Conservation (phyloP, 2,888 invertebrate genomes). For the Synergus laeviventris region DNA sequence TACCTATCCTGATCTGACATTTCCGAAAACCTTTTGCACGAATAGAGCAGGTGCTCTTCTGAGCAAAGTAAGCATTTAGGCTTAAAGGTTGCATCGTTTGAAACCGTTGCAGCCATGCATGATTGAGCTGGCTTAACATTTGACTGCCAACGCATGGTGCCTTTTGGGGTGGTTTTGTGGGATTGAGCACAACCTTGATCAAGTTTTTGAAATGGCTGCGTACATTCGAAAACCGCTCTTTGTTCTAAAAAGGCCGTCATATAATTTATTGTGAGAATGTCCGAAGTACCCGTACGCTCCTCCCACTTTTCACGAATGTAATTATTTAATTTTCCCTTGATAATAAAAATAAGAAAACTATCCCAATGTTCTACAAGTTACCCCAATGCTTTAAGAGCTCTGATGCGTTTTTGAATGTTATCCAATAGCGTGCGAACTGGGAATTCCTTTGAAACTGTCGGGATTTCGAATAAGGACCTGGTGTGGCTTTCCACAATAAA, state of each 20-base stretch:
- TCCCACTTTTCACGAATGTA: not conserved
- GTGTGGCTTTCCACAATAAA: too few species aligned
- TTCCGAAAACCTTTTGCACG: not conserved
- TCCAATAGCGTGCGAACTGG: slow-evolving; percentile 1
- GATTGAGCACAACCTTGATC: too few species aligned
- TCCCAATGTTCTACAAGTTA: too few species aligned
- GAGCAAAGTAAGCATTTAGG: not conserved
- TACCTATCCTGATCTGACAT: not conserved
- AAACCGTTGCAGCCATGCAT: not conserved
- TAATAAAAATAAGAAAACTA: not conserved
- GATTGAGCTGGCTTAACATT: not conserved
- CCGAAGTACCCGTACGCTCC: not conserved
- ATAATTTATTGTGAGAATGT: not conserved
- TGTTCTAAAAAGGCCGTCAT: not conserved
- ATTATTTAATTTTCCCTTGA: not conserved
- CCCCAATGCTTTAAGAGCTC: too few species aligned
- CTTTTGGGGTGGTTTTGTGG: not conserved
- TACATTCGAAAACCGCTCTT: not conserved
- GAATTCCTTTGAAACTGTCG: slow-evolving; percentile 14
- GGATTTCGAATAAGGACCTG: slow-evolving; percentile 34
- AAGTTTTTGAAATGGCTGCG: not conserved
- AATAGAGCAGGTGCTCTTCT: not conserved
- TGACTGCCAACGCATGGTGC: not conserved
- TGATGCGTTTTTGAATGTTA: too few species aligned
- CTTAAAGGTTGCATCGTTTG: not conserved